Percentiles rank a stretch among this genome's conserved stretches.
Evolutionary conservation across 1,140 invertebrate species (phyloP).

Genomic region (Thalassaphorura encarpata): DNA sequence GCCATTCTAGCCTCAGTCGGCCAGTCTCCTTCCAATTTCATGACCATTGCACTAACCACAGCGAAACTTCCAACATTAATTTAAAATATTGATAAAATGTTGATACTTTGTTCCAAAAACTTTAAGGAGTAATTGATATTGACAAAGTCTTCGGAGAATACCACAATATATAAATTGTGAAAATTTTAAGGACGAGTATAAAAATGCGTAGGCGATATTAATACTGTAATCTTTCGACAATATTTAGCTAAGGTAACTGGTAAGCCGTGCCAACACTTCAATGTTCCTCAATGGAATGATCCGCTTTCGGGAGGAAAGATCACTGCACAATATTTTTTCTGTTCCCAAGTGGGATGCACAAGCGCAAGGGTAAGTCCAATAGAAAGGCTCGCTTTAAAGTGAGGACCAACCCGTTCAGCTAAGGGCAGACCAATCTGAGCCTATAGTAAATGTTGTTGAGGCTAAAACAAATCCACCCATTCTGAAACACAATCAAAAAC

Average conservation of each 20-base stretch:
- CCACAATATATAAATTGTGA: too few relatives aligned
- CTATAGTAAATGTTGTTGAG: too few relatives aligned
- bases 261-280: background rate
- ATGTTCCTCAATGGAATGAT: constrained; percentile 5
- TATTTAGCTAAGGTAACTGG: background rate
- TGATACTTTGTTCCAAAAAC: background rate
- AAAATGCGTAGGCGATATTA: background rate
- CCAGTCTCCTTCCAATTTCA: constrained; percentile 33
- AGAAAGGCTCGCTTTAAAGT: too few relatives aligned
- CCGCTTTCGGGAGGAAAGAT: constrained; percentile 3
- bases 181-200: background rate
- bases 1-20: constrained; percentile 32
- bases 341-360: constrained; percentile 4
- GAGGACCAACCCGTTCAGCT: too few relatives aligned
- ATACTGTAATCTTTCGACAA: background rate
- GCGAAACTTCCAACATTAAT: background rate
- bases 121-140: too few relatives aligned
- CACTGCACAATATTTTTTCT: background rate
- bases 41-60: constrained; percentile 27
- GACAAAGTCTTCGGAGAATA: too few relatives aligned
- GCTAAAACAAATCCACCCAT: too few relatives aligned
- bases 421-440: too few relatives aligned
- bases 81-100: background rate
- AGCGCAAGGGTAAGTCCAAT: constrained; percentile 24
- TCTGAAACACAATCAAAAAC: too few relatives aligned